Evolutionary conservation across 2,888 invertebrate genomes (phyloP).

Genomic region (Apotomis capreana): DNA sequence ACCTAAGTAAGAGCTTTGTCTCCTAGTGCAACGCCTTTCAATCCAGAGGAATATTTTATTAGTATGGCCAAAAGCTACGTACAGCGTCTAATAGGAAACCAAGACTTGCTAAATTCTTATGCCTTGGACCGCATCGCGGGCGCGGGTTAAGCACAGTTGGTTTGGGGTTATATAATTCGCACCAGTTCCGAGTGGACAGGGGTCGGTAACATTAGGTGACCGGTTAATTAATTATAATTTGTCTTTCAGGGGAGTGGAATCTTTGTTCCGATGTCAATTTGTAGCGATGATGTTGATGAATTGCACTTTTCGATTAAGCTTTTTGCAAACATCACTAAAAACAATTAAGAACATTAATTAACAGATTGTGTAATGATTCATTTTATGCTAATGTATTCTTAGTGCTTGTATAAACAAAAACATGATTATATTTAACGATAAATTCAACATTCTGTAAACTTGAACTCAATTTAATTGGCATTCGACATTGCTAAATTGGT

Average conservation of each 20-base stretch:
- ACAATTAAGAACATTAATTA: neutral
- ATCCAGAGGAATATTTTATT: too few relatives aligned
- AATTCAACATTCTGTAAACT: too few relatives aligned
- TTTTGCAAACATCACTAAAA: neutral
- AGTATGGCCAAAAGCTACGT: too few relatives aligned
- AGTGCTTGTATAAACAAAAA: too few relatives aligned
- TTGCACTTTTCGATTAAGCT: constrained; percentile 7
- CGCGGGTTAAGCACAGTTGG: constrained; percentile 52
- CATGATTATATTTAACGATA: too few relatives aligned
- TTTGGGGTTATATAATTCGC: constrained; percentile 64
- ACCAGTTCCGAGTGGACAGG: constrained; percentile 53
- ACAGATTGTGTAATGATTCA: too few relatives aligned
- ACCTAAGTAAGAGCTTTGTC: too few relatives aligned
- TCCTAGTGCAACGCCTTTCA: too few relatives aligned
- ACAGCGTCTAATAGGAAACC: neutral
- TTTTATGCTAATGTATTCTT: too few relatives aligned
- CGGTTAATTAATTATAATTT: constrained; percentile 42
- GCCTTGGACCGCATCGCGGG: constrained; percentile 46
- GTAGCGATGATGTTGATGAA: constrained; percentile 19
- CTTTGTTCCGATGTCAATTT: constrained; percentile 34
- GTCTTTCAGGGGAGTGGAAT: constrained; percentile 37
- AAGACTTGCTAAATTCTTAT: neutral
- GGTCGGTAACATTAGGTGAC: constrained; percentile 42
- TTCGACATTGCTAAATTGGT: too few relatives aligned
- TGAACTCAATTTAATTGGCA: too few relatives aligned